Percentiles rank a stretch among this genome's conserved stretches.
phyloP scores from a whole-genome alignment of 2,797 vertebrate species.

The Gorsachius magnificus region DNA sequence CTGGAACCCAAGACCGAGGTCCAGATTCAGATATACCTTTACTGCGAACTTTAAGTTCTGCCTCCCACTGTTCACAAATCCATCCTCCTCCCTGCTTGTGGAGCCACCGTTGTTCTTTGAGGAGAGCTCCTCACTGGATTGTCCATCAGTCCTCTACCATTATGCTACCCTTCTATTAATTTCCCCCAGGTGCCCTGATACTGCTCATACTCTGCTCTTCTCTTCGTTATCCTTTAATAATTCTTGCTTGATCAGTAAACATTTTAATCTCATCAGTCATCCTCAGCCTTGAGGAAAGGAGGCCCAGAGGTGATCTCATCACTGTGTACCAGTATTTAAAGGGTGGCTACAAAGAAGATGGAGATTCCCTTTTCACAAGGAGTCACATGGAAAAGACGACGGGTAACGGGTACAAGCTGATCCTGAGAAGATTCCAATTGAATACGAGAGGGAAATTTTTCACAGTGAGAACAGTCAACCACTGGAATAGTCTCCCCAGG shows the following conservation, averaged over 20 bases:
- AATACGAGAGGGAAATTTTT: too few species aligned
- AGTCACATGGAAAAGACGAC: too few species aligned
- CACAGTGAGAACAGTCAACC: too few species aligned
- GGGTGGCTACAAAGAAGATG: too few species aligned
- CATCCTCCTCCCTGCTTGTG: not conserved
- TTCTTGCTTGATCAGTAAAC: not conserved
- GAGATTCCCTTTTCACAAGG: too few species aligned
- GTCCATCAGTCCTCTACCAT: fast-evolving
- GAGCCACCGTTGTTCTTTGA: not conserved
- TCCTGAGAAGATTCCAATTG: too few species aligned
- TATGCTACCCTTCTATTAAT: not conserved
- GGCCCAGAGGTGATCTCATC: too few species aligned
- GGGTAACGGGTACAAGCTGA: too few species aligned
- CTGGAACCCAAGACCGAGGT: not conserved
- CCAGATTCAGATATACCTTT: not conserved
- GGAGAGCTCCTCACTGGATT: not conserved
- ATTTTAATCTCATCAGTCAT: not conserved
- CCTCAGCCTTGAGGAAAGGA: too few species aligned
- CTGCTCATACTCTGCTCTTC: not conserved
- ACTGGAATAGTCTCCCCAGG: too few species aligned
- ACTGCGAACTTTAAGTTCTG: not conserved
- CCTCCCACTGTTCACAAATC: not conserved
- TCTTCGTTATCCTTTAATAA: not conserved
- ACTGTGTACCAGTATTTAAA: too few species aligned
- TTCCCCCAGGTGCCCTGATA: not conserved